phyloP scores from a whole-genome alignment of 1,140 invertebrate species.

The Sminthurides bifidus region DNA sequence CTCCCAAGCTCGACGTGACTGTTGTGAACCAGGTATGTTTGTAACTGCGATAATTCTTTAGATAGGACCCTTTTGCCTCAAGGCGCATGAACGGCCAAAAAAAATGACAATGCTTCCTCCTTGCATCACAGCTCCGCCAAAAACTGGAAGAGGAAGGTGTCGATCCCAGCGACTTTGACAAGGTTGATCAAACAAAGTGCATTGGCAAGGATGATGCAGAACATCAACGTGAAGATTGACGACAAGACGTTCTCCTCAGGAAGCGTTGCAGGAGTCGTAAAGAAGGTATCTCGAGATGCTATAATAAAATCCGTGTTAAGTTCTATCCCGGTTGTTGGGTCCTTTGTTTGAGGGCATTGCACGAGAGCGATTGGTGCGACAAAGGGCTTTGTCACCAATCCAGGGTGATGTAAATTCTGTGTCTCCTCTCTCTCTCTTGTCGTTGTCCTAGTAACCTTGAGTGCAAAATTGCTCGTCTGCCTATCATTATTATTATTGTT shows the following conservation, averaged over 20 bases:
- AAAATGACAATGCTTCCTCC: neutral
- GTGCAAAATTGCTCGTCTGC: too few relatives aligned
- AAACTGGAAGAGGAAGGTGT: conserved; percentile 49
- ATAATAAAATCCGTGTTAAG: neutral
- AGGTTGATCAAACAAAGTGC: conserved; percentile 57
- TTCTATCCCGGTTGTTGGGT: too few relatives aligned
- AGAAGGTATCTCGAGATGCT: conserved; percentile 40
- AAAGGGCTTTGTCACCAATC: neutral
- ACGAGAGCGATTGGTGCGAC: too few relatives aligned
- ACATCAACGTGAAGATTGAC: conserved; percentile 58
- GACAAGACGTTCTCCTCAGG: conserved; percentile 59
- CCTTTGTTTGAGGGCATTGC: too few relatives aligned
- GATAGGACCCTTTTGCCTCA: neutral
- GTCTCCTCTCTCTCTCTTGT: neutral
- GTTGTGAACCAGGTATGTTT: conserved; percentile 49
- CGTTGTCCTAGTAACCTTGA: neutral
- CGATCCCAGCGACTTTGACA: conserved; percentile 59
- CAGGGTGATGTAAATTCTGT: neutral
- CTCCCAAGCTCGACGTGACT: conserved; percentile 51
- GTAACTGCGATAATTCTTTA: conserved; percentile 4
- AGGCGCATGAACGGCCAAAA: neutral
- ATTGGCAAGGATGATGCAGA: conserved; percentile 42
- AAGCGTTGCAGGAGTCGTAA: conserved; percentile 53
- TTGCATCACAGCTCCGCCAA: conserved; percentile 44
- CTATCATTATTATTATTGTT: too few relatives aligned